These are phyloP conservation scores for Dendrolimus kikuchii DNA, from an alignment of 1,140 invertebrate species.

Conservation along the genomic window DNA sequence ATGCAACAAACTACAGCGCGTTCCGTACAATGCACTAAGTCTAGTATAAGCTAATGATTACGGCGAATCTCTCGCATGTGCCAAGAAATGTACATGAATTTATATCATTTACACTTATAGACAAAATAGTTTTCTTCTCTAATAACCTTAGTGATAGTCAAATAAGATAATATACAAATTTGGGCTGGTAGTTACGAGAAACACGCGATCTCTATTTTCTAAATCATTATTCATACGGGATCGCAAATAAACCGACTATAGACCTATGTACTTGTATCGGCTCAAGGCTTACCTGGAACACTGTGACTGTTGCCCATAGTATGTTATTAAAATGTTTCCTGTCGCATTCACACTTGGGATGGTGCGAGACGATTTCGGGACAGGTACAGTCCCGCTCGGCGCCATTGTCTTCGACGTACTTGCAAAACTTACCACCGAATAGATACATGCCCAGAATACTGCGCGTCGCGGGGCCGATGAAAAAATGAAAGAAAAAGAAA, in stretches of 20 bases:
- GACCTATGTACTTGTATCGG: slow-evolving; percentile 44
- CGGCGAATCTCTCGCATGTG: slow-evolving; percentile 50
- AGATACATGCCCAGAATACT: slow-evolving; percentile 99
- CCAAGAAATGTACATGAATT: slow-evolving; percentile 14
- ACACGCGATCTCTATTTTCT: slow-evolving; percentile 49
- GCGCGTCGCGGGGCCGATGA: slow-evolving; percentile 67
- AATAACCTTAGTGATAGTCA: slow-evolving; percentile 21
- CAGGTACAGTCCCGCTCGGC: slow-evolving; percentile 92
- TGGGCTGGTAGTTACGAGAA: slow-evolving; percentile 38
- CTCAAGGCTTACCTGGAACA: slow-evolving; percentile 91
- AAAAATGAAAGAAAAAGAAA: slow-evolving; percentile 71
- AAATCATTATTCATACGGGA: slow-evolving; percentile 50
- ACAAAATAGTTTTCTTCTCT: slow-evolving; percentile 16
- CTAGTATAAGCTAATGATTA: slow-evolving; percentile 26
- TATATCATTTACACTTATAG: too few species aligned
- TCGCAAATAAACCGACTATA: slow-evolving; percentile 65
- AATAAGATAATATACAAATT: slow-evolving; percentile 18
- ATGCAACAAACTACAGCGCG: slow-evolving; percentile 61
- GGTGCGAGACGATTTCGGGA: slow-evolving; percentile 88
- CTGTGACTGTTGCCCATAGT: slow-evolving; percentile 95
- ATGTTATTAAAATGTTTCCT: slow-evolving; percentile 98
- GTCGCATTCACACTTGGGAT: slow-evolving; percentile 93
- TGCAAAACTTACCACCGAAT: slow-evolving; percentile 99
- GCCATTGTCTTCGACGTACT: slow-evolving; percentile 90
- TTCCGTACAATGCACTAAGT: slow-evolving; percentile 39